Percentiles rank a stretch among this genome's conserved stretches.
Evolutionary conservation across 64 coral and sea anemone species (phyloP).

Genomic region (Hydrozoanthus tunicans): DNA sequence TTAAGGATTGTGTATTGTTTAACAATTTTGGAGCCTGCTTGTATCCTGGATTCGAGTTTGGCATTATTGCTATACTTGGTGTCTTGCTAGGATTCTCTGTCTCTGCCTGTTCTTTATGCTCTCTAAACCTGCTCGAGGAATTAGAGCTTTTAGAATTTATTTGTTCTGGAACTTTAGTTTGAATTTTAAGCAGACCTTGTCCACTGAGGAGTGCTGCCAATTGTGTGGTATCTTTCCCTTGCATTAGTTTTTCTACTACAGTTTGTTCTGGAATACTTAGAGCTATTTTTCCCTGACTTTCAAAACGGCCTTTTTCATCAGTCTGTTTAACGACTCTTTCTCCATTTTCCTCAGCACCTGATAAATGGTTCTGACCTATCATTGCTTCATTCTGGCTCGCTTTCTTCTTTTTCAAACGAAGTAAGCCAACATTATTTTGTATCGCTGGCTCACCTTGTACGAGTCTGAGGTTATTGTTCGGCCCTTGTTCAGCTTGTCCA

Average conservation of each 20-base stretch:
- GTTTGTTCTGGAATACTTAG: background rate
- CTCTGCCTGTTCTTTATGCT: background rate
- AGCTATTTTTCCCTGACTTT: background rate
- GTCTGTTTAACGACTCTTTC: background rate
- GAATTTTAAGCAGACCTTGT: background rate
- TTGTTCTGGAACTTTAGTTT: slow-evolving; percentile 18
- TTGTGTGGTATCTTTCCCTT: background rate
- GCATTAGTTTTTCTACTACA: background rate
- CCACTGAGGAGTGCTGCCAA: background rate
- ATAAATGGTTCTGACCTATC: background rate
- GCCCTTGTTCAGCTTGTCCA: slow-evolving; percentile 18
- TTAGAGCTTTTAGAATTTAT: background rate
- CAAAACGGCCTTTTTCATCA: background rate
- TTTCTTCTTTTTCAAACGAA: background rate
- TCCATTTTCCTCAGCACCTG: background rate
- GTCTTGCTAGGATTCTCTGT: background rate
- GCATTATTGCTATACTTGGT: background rate
- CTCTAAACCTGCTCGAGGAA: background rate
- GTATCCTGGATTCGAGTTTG: background rate
- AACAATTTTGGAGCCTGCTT: background rate
- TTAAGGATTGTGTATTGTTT: no score
- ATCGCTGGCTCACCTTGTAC: background rate
- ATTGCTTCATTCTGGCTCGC: slow-evolving; percentile 2
- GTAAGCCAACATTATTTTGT: background rate
- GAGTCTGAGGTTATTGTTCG: background rate